Evolutionary conservation across 2,888 invertebrate species (phyloP), one percentile per base, ranked within the genome.

Genomic region (Acrobasis repandana): DNA sequence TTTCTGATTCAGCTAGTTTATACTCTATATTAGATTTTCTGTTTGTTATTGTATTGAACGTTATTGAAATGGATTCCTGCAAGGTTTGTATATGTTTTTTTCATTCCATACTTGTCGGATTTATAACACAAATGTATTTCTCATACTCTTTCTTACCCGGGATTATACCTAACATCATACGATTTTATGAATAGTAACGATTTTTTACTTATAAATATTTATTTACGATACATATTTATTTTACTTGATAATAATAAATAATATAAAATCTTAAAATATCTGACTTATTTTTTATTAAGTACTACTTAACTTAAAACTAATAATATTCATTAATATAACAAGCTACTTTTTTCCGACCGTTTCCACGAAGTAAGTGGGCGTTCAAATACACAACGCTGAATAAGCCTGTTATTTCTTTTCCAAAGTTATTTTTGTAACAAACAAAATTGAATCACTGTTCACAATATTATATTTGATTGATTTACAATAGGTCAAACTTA

Each of bases 1-100:
- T 47, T 52, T 59, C 51, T 51, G 20, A 51, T 59, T 16, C 33
- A 15, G 50, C 46, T 33, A 6, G 33, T 52, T 54, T 18, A 15
- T 34, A 48, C 16, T 57, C 33, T 33, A 9, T 34, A 58, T 36
- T 48, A 20, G 36, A 33, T 47, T 15, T 9, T 33, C 4, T 56
- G 33, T 46, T 46, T 47, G 9, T 10, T 46, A 9, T 36, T 36
- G 15, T 15, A 38, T 14, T 43, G 0, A 11, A 14, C 3, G 14
- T 43, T n/a, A 43, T 11, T 14, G 14, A 1, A n/a, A 43, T 6
- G 43, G n/a, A 43, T n/a, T 11, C 10, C 11, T 14, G 5, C 5
- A 14, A 4, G 4, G 14, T 14, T 14, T 11, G 3, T 1, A 43
- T 43, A 38, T 1, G 9, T 38, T 38, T 11, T 11, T 6, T 38